These are phyloP conservation scores for Alauda arvensis DNA, from an alignment of 2,797 vertebrate genomes.

Conservation along the genomic window DNA sequence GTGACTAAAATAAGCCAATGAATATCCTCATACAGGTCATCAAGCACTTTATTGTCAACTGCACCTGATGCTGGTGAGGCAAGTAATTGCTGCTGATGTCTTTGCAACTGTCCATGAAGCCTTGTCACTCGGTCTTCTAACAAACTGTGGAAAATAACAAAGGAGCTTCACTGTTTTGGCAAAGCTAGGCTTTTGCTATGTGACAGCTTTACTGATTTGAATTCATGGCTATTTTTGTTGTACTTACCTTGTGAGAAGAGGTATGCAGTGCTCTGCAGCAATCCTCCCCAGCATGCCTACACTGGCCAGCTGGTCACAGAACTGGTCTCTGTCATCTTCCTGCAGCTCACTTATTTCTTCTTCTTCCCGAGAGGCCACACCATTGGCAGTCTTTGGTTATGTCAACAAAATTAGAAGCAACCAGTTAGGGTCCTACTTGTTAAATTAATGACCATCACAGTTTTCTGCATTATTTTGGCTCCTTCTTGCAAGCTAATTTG, in stretches of 20 bases:
- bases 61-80: conserved; percentile 82
- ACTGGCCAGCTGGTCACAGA: conserved; percentile 95
- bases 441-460: neutral
- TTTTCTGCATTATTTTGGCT: neutral
- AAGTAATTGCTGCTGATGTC: conserved; percentile 94
- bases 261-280: conserved; percentile 95
- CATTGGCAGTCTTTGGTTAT: conserved; percentile 87
- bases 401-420: conserved; percentile 33
- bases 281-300: conserved; percentile 96
- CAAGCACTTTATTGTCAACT: conserved; percentile 88
- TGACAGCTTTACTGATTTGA: neutral
- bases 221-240: neutral
- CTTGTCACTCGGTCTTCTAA: conserved; percentile 94
- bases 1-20: conserved; percentile 99
- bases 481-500: neutral
- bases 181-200: neutral
- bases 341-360: conserved; percentile 98
- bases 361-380: conserved; percentile 90
- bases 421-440: neutral
- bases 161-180: neutral
- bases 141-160: conserved; percentile 75
- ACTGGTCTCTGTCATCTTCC: conserved; percentile 95
- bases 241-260: conserved; percentile 89
- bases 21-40: conserved; percentile 98
- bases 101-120: conserved; percentile 93